Evolutionary conservation across 2,888 invertebrate genomes (phyloP), one percentile per base, ranked within the genome.

Genomic region (Agonopterix alstromeriana): DNA sequence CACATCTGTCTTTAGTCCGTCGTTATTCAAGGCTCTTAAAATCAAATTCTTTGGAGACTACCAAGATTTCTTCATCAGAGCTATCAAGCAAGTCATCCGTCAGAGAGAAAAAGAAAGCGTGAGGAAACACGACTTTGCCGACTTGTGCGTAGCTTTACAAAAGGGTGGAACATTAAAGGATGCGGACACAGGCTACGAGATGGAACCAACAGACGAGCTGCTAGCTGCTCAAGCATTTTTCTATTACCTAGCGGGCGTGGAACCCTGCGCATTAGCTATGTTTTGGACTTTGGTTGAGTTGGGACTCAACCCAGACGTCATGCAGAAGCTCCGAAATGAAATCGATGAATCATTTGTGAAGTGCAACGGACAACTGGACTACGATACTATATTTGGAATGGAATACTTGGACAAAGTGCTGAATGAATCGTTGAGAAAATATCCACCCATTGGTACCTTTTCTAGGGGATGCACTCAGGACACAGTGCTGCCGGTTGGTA

Each of bases 161-260:
- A 77, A 70, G 41, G 61, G 58, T 14, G 81, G 81, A 4, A 56
- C 50, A 1, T 58, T 80, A 57, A 60, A 46, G 12, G 78, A 83
- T 48, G 38, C 46, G 1, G 66, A 70, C 0, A 70, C 73, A 0
- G 77, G 74, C 0, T 62, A 63, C 2, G 67, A 70, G 35, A 43
- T 83, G 44, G 63, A 75, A 36, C 74, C 84, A 0, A 77, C 81
- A 0, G 79, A 78, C 46, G 80, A 75, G 46, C 38, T 76, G 7
- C 48, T 82, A 17, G 72, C 77, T 3, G 77, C 80, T 4, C 81
- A 84, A 55, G 76, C 72, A 0, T 78, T 84, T 48, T 75, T 85
- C 54, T 83, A 82, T 54, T 81, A 77, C 46, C 57, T 65, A 40
- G 85, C 82, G 35, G 87, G 86, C 0, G 77, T 79, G 1, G 84